Percentiles rank a stretch among this genome's conserved stretches.
These are phyloP conservation scores for Oreochromis aureus DNA, from an alignment of 2,113 vertebrate genomes.

Conservation along the genomic window DNA sequence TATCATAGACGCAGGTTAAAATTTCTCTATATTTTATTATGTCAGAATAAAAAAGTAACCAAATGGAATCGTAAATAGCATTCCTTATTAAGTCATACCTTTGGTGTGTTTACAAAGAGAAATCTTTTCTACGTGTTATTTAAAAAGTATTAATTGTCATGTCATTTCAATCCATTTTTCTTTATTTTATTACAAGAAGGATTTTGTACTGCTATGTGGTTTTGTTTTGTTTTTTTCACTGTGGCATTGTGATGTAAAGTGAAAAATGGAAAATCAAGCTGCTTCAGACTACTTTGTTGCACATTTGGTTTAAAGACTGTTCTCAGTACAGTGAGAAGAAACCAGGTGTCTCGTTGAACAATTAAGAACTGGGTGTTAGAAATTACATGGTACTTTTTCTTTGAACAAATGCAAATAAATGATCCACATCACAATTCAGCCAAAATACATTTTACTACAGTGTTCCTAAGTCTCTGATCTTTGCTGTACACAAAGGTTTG, in stretches of 20 bases:
- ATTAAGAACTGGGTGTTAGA: neutral
- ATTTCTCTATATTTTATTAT: neutral
- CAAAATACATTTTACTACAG: conserved; percentile 10
- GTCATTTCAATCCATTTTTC: neutral
- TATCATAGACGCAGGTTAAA: neutral
- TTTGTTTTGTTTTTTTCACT: neutral
- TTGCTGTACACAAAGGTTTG: conserved; percentile 12
- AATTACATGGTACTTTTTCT: neutral
- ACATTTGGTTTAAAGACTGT: conserved; percentile 2
- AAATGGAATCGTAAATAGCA: neutral
- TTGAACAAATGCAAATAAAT: neutral
- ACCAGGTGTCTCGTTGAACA: conserved; percentile 4
- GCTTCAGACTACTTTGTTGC: neutral
- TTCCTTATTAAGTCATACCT: neutral
- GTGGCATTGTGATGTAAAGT: neutral
- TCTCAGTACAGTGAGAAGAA: conserved; percentile 43
- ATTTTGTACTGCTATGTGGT: neutral
- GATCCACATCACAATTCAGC: neutral
- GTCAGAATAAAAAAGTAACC: neutral
- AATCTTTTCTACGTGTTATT: conserved; percentile 37
- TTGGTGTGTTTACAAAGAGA: conserved; percentile 32
- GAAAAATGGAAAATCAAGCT: neutral
- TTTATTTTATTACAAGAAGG: neutral
- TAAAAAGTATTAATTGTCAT: neutral
- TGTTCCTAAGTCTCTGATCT: neutral